Evolutionary conservation across 1,140 invertebrate genomes (phyloP).

Genomic region (Sitobion miscanthi): DNA sequence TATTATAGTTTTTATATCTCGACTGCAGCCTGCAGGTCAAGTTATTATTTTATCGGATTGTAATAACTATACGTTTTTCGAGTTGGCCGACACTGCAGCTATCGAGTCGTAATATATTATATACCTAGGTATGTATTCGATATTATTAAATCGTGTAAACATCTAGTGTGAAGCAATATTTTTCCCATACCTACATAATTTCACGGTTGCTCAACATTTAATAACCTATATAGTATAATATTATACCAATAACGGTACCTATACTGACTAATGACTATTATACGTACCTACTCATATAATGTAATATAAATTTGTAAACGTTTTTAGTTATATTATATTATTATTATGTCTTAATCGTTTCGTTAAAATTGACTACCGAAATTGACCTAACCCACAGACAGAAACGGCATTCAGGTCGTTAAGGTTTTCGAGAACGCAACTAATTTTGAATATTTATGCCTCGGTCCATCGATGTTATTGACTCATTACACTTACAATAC

Average conservation of each 20-base stretch:
- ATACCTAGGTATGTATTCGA: not conserved
- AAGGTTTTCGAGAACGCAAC: not conserved
- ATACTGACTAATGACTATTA: not conserved
- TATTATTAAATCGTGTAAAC: not conserved
- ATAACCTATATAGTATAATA: slow-evolving; percentile 4
- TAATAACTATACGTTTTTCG: not conserved
- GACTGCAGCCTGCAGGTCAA: not conserved
- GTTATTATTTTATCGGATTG: not conserved
- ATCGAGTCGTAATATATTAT: not conserved
- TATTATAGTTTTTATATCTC: too few species aligned
- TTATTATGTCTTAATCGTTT: not conserved
- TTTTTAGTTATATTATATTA: not conserved
- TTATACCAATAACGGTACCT: not conserved
- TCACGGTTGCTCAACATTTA: not conserved
- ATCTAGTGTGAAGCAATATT: not conserved
- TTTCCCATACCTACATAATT: not conserved
- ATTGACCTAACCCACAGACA: not conserved
- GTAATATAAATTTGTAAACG: not conserved
- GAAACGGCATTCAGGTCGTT: not conserved
- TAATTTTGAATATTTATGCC: not conserved
- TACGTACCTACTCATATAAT: not conserved
- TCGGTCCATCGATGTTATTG: not conserved
- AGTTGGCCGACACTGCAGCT: not conserved
- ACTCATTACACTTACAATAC: too few species aligned
- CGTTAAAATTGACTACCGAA: not conserved